phyloP scores from a whole-genome alignment of 2,797 vertebrate species.

The Vireo griseus region DNA sequence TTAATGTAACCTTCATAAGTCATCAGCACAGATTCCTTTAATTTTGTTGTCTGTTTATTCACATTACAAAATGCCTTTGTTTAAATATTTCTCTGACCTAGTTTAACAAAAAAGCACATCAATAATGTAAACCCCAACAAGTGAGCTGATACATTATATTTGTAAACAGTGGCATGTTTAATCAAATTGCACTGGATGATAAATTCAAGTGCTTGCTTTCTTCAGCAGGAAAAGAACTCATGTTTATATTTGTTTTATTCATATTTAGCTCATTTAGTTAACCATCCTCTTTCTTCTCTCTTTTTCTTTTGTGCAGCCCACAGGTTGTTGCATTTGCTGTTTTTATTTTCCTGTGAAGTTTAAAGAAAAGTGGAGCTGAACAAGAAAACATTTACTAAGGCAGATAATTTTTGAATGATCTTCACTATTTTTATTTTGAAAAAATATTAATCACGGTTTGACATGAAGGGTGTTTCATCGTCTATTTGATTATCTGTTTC shows the following conservation, averaged over 20 bases:
- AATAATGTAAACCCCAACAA: not conserved
- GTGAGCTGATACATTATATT: not conserved
- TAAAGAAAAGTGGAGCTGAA: not conserved
- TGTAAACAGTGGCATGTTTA: not conserved
- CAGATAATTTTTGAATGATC: not conserved
- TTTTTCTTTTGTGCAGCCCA: not conserved
- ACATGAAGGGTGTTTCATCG: not conserved
- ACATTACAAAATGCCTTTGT: not conserved
- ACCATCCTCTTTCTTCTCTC: not conserved
- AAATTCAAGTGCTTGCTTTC: not conserved
- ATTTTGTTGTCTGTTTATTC: not conserved
- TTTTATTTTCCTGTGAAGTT: not conserved
- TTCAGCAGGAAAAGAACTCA: not conserved
- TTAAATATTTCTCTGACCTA: not conserved
- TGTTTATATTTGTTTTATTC: not conserved
- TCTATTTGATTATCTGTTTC: not conserved
- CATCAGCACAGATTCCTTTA: not conserved
- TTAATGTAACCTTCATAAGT: conserved; percentile 17
- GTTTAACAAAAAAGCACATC: conserved; percentile 22
- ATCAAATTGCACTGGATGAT: not conserved
- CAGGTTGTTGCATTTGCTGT: not conserved
- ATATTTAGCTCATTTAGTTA: not conserved
- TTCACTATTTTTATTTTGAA: not conserved
- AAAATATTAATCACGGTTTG: not conserved
- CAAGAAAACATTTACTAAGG: not conserved